These are phyloP conservation scores for Elysia crispata DNA, from an alignment of 2,888 invertebrate genomes.

Conservation along the genomic window DNA sequence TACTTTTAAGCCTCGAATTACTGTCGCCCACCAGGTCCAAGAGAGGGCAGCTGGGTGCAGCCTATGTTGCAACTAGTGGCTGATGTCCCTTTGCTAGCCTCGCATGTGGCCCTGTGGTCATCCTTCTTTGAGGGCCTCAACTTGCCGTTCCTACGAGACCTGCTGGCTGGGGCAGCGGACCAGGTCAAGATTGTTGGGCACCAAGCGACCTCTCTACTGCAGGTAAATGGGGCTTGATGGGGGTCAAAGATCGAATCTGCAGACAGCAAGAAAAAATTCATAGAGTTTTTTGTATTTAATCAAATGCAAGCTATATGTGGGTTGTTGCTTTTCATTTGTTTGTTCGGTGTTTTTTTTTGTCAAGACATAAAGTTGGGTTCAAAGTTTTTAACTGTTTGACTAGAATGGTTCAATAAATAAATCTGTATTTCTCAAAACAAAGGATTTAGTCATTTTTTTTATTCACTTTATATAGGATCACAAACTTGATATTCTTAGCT, in stretches of 20 bases:
- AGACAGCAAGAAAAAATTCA: neutral
- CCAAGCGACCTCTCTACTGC: conserved; percentile 67
- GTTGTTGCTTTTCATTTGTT: too few species aligned
- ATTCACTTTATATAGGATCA: too few species aligned
- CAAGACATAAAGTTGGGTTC: too few species aligned
- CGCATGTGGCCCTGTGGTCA: conserved; percentile 63
- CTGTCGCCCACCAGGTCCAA: neutral
- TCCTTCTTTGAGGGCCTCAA: conserved; percentile 60
- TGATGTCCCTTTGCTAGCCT: conserved; percentile 60
- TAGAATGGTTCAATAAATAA: too few species aligned
- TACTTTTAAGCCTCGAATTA: too few species aligned
- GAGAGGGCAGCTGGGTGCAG: neutral
- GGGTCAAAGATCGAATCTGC: neutral
- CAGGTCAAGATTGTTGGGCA: conserved; percentile 64
- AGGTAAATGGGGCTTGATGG: conserved; percentile 65
- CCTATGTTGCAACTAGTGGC: conserved; percentile 57
- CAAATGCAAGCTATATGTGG: neutral
- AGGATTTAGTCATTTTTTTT: too few species aligned
- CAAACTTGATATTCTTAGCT: too few species aligned
- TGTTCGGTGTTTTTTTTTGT: too few species aligned
- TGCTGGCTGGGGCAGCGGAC: conserved; percentile 59
- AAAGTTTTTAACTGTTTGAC: too few species aligned
- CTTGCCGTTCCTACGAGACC: conserved; percentile 65
- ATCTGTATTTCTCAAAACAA: too few species aligned
- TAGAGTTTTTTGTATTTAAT: neutral